Evolutionary conservation across 1,140 invertebrate species (phyloP).

Genomic region (Maniola jurtina): DNA sequence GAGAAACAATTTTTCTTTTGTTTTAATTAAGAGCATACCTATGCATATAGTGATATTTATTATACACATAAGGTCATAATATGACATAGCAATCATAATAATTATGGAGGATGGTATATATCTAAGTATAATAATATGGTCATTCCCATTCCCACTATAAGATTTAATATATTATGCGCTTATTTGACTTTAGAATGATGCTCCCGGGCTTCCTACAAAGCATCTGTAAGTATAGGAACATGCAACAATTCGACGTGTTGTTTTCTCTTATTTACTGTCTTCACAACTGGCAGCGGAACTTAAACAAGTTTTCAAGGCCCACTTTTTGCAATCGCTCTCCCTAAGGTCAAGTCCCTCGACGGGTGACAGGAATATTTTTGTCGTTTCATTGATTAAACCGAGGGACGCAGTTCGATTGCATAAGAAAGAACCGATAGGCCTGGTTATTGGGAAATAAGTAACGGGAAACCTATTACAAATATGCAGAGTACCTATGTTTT

Average conservation of each 20-base stretch:
- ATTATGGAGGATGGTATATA: too few relatives aligned
- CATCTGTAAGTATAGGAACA: constrained; percentile 6
- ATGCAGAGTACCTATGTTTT: background rate
- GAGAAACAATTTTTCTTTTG: too few relatives aligned
- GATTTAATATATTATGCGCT: too few relatives aligned
- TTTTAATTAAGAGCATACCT: too few relatives aligned
- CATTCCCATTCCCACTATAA: too few relatives aligned
- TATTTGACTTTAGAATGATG: background rate
- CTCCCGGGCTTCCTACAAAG: background rate
- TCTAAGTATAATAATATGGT: too few relatives aligned
- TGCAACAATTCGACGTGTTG: constrained; percentile 12
- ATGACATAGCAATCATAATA: too few relatives aligned
- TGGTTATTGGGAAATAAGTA: background rate
- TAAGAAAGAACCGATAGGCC: too few relatives aligned
- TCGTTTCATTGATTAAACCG: constrained; percentile 33
- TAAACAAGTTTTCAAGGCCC: constrained; percentile 60
- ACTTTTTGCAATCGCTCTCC: constrained; percentile 52
- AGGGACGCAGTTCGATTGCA: background rate
- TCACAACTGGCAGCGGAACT: constrained; percentile 38
- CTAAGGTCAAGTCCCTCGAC: constrained; percentile 50
- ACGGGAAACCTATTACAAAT: background rate
- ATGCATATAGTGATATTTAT: too few relatives aligned
- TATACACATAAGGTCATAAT: too few relatives aligned
- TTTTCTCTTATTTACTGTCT: constrained; percentile 41
- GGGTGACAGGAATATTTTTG: constrained; percentile 28